phyloP scores from a whole-genome alignment of 2,797 vertebrate genomes.

The Enteromius radiatus region DNA sequence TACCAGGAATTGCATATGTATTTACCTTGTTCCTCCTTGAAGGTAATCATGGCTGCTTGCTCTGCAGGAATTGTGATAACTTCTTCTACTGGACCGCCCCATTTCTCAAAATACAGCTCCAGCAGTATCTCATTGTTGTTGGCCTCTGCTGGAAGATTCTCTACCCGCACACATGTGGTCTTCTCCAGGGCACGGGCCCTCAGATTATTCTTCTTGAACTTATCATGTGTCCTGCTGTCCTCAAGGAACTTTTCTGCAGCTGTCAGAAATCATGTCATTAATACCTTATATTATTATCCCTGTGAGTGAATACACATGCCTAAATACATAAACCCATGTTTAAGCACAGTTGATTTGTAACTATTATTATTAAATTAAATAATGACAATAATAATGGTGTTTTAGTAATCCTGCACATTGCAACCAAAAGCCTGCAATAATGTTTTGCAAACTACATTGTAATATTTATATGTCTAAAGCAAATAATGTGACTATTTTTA shows the following conservation, averaged over 20 bases:
- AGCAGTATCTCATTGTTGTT: conserved; percentile 68
- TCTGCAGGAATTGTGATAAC: conserved; percentile 75
- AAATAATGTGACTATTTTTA: no score
- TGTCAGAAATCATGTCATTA: no score
- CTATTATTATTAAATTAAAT: no score
- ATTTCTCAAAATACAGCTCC: conserved; percentile 83
- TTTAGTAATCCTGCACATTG: no score
- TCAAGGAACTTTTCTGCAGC: conserved; percentile 12
- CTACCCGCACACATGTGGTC: conserved; percentile 76
- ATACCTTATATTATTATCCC: no score
- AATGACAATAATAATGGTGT: no score
- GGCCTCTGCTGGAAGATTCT: conserved; percentile 73
- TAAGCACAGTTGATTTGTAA: no score
- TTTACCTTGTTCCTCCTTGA: conserved; percentile 42
- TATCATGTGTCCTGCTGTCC: conserved; percentile 31
- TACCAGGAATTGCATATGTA: background rate
- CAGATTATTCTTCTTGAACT: conserved; percentile 62
- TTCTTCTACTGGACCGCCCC: conserved; percentile 56
- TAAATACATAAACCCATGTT: no score
- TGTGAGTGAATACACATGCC: no score
- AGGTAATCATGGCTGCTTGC: conserved; percentile 71
- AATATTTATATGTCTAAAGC: no score
- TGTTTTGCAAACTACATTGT: no score
- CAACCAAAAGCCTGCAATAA: no score
- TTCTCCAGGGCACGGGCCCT: conserved; percentile 71